Percentiles rank a stretch among this genome's conserved stretches.
Conservation (phyloP, 2,113 vertebrate species). For the Piaya cayana region DNA sequence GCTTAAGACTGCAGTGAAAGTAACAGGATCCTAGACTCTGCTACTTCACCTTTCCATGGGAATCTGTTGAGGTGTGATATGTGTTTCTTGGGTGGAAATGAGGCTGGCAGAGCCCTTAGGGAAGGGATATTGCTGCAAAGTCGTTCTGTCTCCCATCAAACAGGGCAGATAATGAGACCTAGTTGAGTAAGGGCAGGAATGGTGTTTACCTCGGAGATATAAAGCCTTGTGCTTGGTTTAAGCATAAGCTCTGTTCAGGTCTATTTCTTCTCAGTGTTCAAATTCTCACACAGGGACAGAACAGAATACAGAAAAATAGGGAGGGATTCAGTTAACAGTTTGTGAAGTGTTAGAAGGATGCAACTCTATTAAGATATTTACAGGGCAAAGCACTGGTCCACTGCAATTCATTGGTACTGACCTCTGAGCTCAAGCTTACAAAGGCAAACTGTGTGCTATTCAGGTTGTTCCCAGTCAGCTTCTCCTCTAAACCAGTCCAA, state of each 20-base stretch:
- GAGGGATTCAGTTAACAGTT: background rate
- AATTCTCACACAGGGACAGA: background rate
- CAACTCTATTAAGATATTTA: slow-evolving; percentile 1
- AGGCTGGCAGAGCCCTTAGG: background rate
- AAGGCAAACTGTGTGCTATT: background rate
- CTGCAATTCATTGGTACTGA: background rate
- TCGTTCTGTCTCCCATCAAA: background rate
- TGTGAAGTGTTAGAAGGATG: background rate
- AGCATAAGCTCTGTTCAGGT: background rate
- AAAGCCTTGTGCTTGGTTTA: background rate
- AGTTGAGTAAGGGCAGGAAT: background rate
- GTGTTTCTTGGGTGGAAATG: background rate
- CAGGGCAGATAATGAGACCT: background rate
- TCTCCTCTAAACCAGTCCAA: background rate
- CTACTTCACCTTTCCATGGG: background rate
- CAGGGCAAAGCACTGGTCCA: background rate
- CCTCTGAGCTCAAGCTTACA: background rate
- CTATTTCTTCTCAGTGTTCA: background rate
- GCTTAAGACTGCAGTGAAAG: accelerated
- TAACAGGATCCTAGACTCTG: background rate
- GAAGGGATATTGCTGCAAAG: background rate
- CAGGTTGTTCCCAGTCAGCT: background rate
- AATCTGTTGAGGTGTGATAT: background rate
- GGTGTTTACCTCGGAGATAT: background rate
- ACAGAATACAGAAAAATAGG: background rate